Percentiles rank a stretch among this genome's conserved stretches.
Evolutionary conservation across 1,140 invertebrate genomes (phyloP).

Genomic region (Trigoniulus corallinus): DNA sequence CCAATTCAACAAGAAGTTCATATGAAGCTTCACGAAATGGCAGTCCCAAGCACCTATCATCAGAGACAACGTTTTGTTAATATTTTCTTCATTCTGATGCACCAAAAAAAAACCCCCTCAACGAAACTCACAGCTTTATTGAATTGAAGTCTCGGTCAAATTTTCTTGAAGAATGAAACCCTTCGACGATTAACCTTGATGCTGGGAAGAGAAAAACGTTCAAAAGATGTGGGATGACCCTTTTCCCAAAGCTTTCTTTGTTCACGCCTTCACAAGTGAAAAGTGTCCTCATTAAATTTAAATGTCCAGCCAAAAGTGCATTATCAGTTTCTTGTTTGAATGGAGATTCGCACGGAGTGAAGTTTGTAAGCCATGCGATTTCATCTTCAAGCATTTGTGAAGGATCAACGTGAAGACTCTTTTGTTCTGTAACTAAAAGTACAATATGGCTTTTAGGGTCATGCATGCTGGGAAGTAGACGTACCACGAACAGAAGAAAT

Average conservation of each 20-base stretch:
- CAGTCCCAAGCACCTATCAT: conserved; percentile 25
- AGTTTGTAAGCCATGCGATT: conserved; percentile 32
- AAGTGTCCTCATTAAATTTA: conserved; percentile 29
- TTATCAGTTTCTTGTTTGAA: conserved; percentile 26
- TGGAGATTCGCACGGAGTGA: conserved; percentile 22
- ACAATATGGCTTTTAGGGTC: too few species aligned
- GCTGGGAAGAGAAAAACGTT: conserved; percentile 34
- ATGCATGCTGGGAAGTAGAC: too few species aligned
- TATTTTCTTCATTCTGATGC: too few species aligned
- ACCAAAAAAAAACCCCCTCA: too few species aligned
- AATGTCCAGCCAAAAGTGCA: conserved; percentile 31
- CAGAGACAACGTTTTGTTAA: too few species aligned
- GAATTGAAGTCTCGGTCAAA: too few species aligned
- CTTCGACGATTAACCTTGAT: conserved; percentile 29
- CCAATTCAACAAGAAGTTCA: conserved; percentile 30
- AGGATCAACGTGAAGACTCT: conserved; percentile 23
- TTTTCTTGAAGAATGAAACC: conserved; percentile 16
- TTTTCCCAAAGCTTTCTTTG: conserved; percentile 25
- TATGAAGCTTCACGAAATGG: conserved; percentile 32
- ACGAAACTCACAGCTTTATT: too few species aligned
- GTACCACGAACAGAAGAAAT: conserved; percentile 1
- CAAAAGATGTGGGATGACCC: conserved; percentile 27
- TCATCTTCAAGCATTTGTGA: conserved; percentile 33
- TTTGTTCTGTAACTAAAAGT: conserved; percentile 23
- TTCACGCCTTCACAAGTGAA: conserved; percentile 31